Base-by-base conservation (phyloP, 2,888 invertebrate species). In the Gibbula magus region DNA sequence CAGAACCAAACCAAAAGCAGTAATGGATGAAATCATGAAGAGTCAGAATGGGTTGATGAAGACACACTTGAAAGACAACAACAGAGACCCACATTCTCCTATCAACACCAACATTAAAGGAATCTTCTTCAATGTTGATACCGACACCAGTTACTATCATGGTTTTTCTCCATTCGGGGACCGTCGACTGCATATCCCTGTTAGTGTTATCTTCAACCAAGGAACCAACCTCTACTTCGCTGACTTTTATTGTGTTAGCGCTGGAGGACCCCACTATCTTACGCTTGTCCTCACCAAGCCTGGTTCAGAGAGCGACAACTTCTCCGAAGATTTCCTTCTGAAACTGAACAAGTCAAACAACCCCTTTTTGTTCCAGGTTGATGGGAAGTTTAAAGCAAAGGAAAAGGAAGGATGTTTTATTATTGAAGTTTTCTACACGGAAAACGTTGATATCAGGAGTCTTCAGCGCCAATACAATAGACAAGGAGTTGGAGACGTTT, bases 231-330 rank as follows among this genome's bases (percentile, higher is more conserved):
- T 91, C 77, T 92, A 92, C 79, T 92, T 92, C 80, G 85, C 90
- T 22, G 92, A 92, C 80, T 92, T 92, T 84, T 92, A 92, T 84
- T 92, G 92, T 83, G 90, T 89, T 83, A n/a, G n/a, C n/a, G n/a
- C n/a, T n/a, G 22, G 75, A 16, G 75, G 78, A 16, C 84, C 85
- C 5, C 92, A 92, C 83, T 91, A 91, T 79, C 87, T 91, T 13
- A 92, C 91, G 0, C 79, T 92, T 2, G 90, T 92, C 13, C 78
- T 91, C 8, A 80, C 83, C 10, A 35, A 35, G 16, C 51, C 52
- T 13, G 76, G 61, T 7, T 76, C 73, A 7, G 29, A 74, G 0
- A 51, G 56, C 20, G 83, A 83, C 61, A 4, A 22, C 29, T 85
- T 81, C 67, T 85, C 83, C 66, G 29, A 35, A 8, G 8, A 45